These are phyloP conservation scores for Dysmachus trigonus DNA, from an alignment of 2,888 invertebrate genomes.

Conservation along the genomic window DNA sequence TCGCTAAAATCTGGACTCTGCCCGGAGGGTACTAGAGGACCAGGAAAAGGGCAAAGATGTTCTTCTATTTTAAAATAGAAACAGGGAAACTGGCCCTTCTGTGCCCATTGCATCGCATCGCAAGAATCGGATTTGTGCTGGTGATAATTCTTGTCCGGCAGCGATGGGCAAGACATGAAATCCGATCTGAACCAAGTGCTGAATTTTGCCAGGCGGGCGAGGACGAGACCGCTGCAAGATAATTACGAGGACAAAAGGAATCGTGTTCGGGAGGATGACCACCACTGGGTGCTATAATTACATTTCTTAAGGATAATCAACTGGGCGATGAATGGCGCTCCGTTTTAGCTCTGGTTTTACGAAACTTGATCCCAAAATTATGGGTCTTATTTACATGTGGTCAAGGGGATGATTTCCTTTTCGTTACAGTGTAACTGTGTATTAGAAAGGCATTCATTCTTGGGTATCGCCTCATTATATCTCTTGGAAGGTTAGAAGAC, in stretches of 20 bases:
- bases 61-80: background rate
- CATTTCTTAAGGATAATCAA: conserved; percentile 29
- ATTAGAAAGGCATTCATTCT: background rate
- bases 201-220: background rate
- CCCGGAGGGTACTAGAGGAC: background rate
- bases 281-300: conserved; percentile 13
- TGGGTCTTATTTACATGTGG: conserved; percentile 22
- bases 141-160: conserved; percentile 18
- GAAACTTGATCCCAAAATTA: conserved; percentile 20
- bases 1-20: background rate
- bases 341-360: background rate
- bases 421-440: background rate
- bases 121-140: background rate
- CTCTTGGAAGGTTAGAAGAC: background rate
- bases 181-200: conserved; percentile 17
- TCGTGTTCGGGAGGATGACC: background rate
- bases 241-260: conserved; percentile 20
- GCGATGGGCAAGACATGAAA: background rate
- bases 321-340: background rate
- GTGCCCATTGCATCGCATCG: background rate
- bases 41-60: background rate
- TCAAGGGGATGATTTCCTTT: conserved; percentile 7
- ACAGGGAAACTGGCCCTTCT: background rate
- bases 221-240: background rate
- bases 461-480: background rate